These are phyloP conservation scores for Cotesia chilonis DNA, from an alignment of 1,140 invertebrate species.

Conservation along the genomic window DNA sequence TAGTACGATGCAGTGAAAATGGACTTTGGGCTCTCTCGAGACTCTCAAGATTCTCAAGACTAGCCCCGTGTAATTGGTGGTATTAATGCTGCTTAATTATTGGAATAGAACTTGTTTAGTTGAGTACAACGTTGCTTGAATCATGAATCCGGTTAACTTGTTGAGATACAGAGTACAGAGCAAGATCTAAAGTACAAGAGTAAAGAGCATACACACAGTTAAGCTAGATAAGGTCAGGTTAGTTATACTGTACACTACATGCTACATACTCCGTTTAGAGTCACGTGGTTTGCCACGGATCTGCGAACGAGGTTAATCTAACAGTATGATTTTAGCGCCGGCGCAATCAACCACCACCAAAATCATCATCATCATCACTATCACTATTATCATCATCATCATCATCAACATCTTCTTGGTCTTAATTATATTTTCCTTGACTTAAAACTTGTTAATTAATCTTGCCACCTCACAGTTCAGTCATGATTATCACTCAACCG, in stretches of 20 bases:
- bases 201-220: neutral
- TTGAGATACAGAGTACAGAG: neutral
- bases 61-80: too few species aligned
- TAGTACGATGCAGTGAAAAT: neutral
- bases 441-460: too few species aligned
- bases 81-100: too few species aligned
- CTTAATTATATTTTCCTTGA: neutral
- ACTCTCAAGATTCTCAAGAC: too few species aligned
- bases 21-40: neutral
- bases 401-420: slow-evolving; percentile 14
- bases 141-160: slow-evolving; percentile 16
- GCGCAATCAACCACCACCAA: slow-evolving; percentile 48
- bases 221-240: slow-evolving; percentile 49
- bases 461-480: too few species aligned
- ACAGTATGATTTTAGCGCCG: slow-evolving; percentile 52
- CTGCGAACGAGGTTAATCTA: slow-evolving; percentile 62
- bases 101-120: too few species aligned
- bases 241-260: slow-evolving; percentile 40
- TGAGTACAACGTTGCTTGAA: too few species aligned
- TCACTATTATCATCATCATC: slow-evolving; percentile 24
- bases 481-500: too few species aligned
- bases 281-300: slow-evolving; percentile 62
- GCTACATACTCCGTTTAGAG: slow-evolving; percentile 29
- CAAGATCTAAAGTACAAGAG: slow-evolving; percentile 36
- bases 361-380: slow-evolving; percentile 13